phyloP scores from a whole-genome alignment of 2,888 invertebrate genomes.

The Drosophila algonquin region DNA sequence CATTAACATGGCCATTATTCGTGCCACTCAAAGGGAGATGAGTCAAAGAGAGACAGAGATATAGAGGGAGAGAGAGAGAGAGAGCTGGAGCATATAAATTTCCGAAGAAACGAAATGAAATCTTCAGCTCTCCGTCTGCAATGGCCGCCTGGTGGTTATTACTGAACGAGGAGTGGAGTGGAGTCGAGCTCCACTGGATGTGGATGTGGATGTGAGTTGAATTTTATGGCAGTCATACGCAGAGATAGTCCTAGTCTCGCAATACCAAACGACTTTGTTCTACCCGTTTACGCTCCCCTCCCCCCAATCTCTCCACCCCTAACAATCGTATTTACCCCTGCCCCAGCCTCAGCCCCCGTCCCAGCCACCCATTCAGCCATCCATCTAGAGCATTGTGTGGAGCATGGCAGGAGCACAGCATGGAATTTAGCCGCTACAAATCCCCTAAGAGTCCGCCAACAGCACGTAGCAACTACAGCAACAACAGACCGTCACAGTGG shows the following conservation, averaged over 20 bases:
- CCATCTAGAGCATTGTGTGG: constrained; percentile 10
- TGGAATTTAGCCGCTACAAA: constrained; percentile 67
- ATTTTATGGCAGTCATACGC: constrained; percentile 75
- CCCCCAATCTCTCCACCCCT: background rate
- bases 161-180: constrained; percentile 34
- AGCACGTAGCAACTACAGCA: constrained; percentile 62
- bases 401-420: constrained; percentile 29
- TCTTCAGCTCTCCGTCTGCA: constrained; percentile 53
- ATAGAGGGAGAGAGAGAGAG: background rate
- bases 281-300: background rate
- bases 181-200: constrained; percentile 6
- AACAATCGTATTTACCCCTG: background rate
- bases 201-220: constrained; percentile 61
- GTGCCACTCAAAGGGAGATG: constrained; percentile 24
- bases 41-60: background rate
- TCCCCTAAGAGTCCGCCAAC: constrained; percentile 66
- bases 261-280: background rate
- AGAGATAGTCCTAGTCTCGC: constrained; percentile 59
- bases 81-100: constrained; percentile 29
- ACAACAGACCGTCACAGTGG: constrained; percentile 33
- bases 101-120: constrained; percentile 33
- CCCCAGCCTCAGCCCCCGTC: background rate
- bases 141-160: constrained; percentile 72
- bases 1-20: constrained; percentile 74
- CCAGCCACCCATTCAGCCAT: background rate